Conservation (phyloP, 2,797 vertebrate genomes). For the Eupleurogrammus muticus region DNA sequence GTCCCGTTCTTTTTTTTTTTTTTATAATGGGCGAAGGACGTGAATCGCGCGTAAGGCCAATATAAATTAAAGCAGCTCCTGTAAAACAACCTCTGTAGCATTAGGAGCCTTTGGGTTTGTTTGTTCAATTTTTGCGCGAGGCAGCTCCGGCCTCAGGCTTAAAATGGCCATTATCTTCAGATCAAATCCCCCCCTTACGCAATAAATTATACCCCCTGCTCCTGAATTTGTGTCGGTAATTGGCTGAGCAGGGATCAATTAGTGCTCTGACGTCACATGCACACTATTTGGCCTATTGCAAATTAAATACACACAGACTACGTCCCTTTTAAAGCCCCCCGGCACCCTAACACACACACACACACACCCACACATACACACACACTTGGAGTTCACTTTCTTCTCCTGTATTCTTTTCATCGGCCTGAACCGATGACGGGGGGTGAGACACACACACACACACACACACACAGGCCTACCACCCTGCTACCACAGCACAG, state of each 20-base stretch:
- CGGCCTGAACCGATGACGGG: not conserved
- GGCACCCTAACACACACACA: not conserved
- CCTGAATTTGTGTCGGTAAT: constrained; percentile 59
- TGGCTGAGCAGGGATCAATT: constrained; percentile 62
- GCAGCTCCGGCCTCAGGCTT: constrained; percentile 46
- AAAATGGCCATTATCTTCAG: constrained; percentile 40
- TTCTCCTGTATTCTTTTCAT: not conserved
- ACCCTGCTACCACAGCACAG: constrained; percentile 25
- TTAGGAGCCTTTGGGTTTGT: constrained; percentile 10
- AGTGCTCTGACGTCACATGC: constrained; percentile 50
- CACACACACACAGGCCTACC: constrained; percentile 1
- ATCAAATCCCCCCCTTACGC: constrained; percentile 43
- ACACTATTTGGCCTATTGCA: constrained; percentile 25
- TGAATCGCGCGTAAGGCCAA: not conserved
- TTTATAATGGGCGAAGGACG: not conserved
- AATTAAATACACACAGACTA: constrained; percentile 24
- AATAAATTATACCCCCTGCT: constrained; percentile 50
- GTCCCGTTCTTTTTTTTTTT: not conserved
- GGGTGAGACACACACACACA: not conserved
- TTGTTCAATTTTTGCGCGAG: constrained; percentile 20
- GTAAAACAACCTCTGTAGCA: constrained; percentile 1
- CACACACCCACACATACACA: not conserved
- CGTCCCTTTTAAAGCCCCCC: not conserved
- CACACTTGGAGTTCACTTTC: not conserved
- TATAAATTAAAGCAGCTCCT: not conserved